Base-by-base conservation (phyloP, 2,888 invertebrate species). In the Nebria brevicollis region DNA sequence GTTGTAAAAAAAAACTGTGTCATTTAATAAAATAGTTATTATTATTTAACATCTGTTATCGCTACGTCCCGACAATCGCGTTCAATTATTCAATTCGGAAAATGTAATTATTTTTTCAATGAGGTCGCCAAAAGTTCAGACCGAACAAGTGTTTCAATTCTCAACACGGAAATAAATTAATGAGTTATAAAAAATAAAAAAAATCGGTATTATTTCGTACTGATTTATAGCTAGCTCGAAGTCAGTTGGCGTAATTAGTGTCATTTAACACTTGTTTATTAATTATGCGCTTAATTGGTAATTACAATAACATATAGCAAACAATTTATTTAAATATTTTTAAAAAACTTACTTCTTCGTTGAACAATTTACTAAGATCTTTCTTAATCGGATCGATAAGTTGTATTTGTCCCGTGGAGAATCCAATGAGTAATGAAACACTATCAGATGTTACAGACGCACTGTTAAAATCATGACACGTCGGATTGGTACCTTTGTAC, bases 401-500 rank as follows among this genome's bases (percentile, higher is more conserved):
- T 90, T 99, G 98, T 88, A 99, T 96, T 91, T 99, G 98, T 83
- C 99, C 99, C 41, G 98, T 98, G 86, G 98, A 97, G 91, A 99
- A 99, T 82, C 99, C 99, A 87, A 99, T 97, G 86, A 99, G 92
- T 84, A 99, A 92, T 77, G 96, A 95, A 26, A 97, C 96, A 89
- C 95, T 95, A 83, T 97, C 97, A 15, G 93, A 91, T 82, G 94
- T 94, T 87, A 95, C 95, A 77, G 95, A 94, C 84, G 94, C 92
- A 76, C 93, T 92, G 91, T 99, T 99, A 90, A 99, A 99, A 91
- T 98, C 98, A 88, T 99, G 99, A 90, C 98, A 98, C 41, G 99
- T 99, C 20, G 99, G 99, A 90, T 97, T 98, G 77, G 98, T 98
- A 87, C 98, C 98, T 91, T 99, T 99, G 90, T 99, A 99, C 87